Evolutionary conservation across 2,888 invertebrate genomes (phyloP).

Genomic region (Lamellibrachia satsuma): DNA sequence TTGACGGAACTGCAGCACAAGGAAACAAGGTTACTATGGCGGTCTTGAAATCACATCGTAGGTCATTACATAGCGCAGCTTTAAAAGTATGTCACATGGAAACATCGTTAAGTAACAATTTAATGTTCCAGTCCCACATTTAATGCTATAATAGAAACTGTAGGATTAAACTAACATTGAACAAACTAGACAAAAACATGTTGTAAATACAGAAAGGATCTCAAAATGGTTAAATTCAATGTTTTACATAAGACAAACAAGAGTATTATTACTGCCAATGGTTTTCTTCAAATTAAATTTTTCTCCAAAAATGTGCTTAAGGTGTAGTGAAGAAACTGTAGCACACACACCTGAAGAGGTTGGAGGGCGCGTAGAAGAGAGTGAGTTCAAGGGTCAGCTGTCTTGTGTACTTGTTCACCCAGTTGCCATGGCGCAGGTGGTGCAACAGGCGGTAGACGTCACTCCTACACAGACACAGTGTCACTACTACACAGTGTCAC

Average conservation of each 20-base stretch:
- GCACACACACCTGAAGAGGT: constrained; percentile 52
- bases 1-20: constrained; percentile 49
- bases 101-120: no score
- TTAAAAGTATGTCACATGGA: not conserved
- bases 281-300: no score
- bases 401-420: constrained; percentile 55
- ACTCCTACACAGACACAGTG: not conserved
- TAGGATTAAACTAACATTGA: no score
- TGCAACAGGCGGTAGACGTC: constrained; percentile 34
- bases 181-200: no score
- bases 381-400: constrained; percentile 60
- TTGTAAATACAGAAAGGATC: no score
- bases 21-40: not conserved
- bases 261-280: no score
- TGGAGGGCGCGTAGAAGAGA: constrained; percentile 56
- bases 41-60: not conserved
- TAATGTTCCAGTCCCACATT: no score
- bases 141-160: no score
- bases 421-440: constrained; percentile 43
- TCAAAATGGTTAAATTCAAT: no score
- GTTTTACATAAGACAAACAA: no score
- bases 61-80: not conserved
- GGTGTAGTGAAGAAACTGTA: not conserved
- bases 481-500: not conserved
- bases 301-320: no score